Conservation (phyloP, 2,888 invertebrate species). For the Crematogaster levior region DNA sequence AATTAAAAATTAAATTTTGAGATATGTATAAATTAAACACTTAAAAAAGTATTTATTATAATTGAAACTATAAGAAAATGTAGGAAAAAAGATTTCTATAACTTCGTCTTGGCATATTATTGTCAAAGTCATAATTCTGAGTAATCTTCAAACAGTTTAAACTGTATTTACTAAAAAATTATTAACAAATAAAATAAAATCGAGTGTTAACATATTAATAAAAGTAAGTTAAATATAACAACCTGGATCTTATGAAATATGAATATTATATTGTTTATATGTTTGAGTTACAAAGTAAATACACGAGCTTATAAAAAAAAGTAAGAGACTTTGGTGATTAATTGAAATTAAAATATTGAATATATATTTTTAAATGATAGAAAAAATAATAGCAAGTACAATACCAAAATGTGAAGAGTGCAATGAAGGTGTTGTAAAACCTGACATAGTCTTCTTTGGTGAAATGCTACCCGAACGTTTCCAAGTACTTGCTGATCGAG, state of each 20-base stretch:
- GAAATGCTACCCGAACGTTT: slow-evolving; percentile 94
- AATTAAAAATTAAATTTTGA: not conserved
- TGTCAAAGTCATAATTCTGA: not conserved
- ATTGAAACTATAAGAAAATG: too few relatives aligned
- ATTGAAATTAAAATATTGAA: slow-evolving; percentile 16
- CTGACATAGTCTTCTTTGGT: slow-evolving; percentile 98
- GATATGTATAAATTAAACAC: not conserved
- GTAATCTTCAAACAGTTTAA: not conserved
- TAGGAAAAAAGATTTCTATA: not conserved
- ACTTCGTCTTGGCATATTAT: not conserved
- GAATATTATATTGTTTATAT: not conserved
- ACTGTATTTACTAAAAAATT: too few relatives aligned
- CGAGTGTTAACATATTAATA: not conserved
- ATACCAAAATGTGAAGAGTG: slow-evolving; percentile 93
- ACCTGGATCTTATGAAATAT: not conserved
- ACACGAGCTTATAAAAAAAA: not conserved
- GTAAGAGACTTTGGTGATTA: not conserved
- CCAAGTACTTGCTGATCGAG: slow-evolving; percentile 89
- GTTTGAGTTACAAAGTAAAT: too few relatives aligned
- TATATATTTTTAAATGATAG: slow-evolving; percentile 83
- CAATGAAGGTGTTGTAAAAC: slow-evolving; percentile 93
- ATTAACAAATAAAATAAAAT: not conserved
- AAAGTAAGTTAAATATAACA: not conserved
- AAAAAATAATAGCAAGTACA: slow-evolving; percentile 90
- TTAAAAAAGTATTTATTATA: not conserved